phyloP scores from a whole-genome alignment of 2,888 invertebrate genomes.

The Colletes collaris region DNA sequence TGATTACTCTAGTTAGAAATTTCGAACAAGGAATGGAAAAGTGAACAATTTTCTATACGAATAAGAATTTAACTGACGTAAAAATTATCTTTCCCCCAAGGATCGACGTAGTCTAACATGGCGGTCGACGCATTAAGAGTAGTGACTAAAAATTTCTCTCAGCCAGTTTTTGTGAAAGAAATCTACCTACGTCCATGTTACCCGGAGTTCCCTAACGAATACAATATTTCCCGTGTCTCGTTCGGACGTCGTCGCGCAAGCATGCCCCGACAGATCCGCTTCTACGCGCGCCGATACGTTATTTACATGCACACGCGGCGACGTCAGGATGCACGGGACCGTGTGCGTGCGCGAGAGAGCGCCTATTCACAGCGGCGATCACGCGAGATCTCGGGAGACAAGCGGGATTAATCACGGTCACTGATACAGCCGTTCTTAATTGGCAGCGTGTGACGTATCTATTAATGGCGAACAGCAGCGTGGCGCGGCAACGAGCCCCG shows the following conservation, averaged over 20 bases:
- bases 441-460: conserved; percentile 77
- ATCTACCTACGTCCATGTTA: too few species aligned
- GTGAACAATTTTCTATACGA: too few species aligned
- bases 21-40: too few species aligned
- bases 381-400: conserved; percentile 60
- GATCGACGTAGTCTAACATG: too few species aligned
- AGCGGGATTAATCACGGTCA: conserved; percentile 74
- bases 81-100: too few species aligned
- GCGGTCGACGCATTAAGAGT: too few species aligned
- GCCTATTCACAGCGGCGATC: conserved; percentile 57
- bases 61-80: too few species aligned
- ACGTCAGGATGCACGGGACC: background rate
- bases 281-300: conserved; percentile 9
- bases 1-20: conserved; percentile 17
- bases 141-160: too few species aligned
- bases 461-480: conserved; percentile 72
- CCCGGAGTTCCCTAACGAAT: too few species aligned
- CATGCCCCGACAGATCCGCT: background rate
- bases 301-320: conserved; percentile 35
- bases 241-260: background rate
- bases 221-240: too few species aligned
- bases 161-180: too few species aligned
- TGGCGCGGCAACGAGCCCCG: conserved; percentile 35
- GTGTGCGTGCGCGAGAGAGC: conserved; percentile 6
- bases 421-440: conserved; percentile 75